phyloP scores from a whole-genome alignment of 2,888 invertebrate species.

The Emesis russula region DNA sequence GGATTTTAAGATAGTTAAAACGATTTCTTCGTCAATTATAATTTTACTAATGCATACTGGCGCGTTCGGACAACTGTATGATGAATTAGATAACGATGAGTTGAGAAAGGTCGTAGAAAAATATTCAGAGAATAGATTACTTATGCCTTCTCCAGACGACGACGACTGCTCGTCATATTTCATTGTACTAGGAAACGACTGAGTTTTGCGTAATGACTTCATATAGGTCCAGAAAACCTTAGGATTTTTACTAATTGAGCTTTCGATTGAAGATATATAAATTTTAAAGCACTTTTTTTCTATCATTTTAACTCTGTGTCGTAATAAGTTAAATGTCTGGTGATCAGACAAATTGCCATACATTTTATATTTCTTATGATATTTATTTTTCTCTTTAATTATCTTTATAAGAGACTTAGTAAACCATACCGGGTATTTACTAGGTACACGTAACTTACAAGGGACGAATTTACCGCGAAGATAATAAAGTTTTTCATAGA shows the following conservation, averaged over 20 bases:
- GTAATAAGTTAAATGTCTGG: background rate
- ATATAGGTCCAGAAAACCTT: background rate
- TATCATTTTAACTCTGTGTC: background rate
- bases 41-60: background rate
- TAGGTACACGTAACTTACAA: background rate
- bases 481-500: background rate
- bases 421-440: background rate
- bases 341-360: slow-evolving; percentile 1
- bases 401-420: background rate
- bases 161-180: background rate
- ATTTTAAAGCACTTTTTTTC: background rate
- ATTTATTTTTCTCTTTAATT: background rate
- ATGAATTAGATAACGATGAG: background rate
- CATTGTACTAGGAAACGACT: no score
- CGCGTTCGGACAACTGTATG: background rate
- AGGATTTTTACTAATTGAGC: no score
- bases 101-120: background rate
- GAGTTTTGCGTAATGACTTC: background rate
- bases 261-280: no score
- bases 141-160: background rate
- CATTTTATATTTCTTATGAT: background rate
- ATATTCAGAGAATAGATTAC: background rate
- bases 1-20: background rate
- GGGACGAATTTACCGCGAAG: no score
- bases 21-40: background rate